Conservation (phyloP, 2,888 invertebrate genomes). For the Philaethria dido region DNA sequence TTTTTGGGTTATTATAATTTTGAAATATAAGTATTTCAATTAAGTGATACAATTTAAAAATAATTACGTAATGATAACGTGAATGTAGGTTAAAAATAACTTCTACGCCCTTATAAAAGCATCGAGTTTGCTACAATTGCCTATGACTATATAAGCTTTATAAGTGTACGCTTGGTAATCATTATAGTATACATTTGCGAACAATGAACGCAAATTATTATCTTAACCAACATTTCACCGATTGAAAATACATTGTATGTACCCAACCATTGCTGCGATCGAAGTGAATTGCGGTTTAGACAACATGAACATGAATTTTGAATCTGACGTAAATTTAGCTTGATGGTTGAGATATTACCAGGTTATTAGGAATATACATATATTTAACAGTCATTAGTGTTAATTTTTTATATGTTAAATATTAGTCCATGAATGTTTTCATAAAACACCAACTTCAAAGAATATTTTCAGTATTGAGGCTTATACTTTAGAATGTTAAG, state of each 20-base stretch:
- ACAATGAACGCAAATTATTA: slow-evolving; percentile 13
- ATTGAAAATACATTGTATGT: slow-evolving; percentile 34
- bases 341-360: neutral
- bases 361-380: neutral
- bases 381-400: neutral
- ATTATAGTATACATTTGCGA: neutral
- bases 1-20: neutral
- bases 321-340: slow-evolving; percentile 20
- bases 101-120: neutral
- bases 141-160: neutral
- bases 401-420: neutral
- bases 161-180: neutral
- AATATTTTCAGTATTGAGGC: neutral
- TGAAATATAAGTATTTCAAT: neutral
- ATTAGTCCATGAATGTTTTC: neutral
- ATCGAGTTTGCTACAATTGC: neutral
- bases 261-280: slow-evolving; percentile 22
- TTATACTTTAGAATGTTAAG: neutral
- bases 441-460: neutral
- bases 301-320: slow-evolving; percentile 37
- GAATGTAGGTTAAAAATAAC: too few species aligned
- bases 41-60: too few species aligned
- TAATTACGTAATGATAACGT: too few species aligned
- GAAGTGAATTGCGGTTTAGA: slow-evolving; percentile 42
- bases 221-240: slow-evolving; percentile 25